Base-by-base conservation (phyloP, 2,888 invertebrate genomes). In the Cephus sareptanus region DNA sequence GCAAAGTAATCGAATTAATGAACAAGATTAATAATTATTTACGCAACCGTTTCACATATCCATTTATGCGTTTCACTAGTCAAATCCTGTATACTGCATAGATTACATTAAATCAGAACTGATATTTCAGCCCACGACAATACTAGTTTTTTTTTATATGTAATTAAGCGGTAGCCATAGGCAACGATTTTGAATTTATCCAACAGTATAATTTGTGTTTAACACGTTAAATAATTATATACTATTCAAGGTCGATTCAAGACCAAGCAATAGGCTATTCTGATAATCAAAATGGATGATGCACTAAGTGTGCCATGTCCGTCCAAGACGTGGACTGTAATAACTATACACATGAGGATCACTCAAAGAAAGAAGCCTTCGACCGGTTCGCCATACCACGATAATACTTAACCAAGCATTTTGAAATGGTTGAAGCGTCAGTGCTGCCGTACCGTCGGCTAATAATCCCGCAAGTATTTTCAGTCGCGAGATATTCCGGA, bases 401-500 rank as follows among this genome's bases (percentile, higher is more conserved):
- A 56, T 56, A 56, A 56, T 56, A 23, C 56, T 56, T 23, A 23
- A 56, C 56, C 56, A 56, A 56, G 56, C 23, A 56, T 56, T 56
- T 56, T 56, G 9, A 56, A 56, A 56, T 56, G 15, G 56, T 23
- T 56, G 23, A 9, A 56, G 56, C 56, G 56, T 56, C 56, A 23
- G 56, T 9, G 56, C 56, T 56, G 56, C 56, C 56, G 56, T 23
- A 56, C 23, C 56, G 23, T 56, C 56, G 9, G 56, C 23, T 56
- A 56, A 56, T 56, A 56, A 56, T 56, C 56, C 56, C 56, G 23
- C 23, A 56, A 56, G 56, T 56, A 56, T 56, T 56, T 71, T 31
- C 71, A 34, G 31, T 34, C 30, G 15, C 71, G 71, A 23, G 70
- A 80, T 82, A 82, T 79, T 82, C 79, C 78, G 79, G 79, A 82